phyloP scores from a whole-genome alignment of 1,140 invertebrate species.

The Grapholita molesta region DNA sequence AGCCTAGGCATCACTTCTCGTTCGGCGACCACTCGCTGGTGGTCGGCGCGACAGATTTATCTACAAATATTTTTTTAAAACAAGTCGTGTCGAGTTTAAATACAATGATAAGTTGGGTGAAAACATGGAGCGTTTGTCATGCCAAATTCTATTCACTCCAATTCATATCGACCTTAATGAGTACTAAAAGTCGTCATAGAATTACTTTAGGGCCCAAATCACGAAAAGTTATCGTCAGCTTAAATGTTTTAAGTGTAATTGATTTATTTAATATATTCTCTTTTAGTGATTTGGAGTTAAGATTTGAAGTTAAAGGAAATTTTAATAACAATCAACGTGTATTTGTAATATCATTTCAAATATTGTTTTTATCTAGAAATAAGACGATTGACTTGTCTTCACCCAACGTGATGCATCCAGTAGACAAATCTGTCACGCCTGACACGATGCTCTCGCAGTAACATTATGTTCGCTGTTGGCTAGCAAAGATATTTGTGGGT shows the following conservation, averaged over 20 bases:
- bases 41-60: background rate
- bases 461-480: background rate
- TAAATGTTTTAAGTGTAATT: background rate
- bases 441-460: background rate
- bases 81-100: background rate
- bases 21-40: background rate
- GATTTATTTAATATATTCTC: background rate
- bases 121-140: background rate
- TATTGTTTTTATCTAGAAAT: too few species aligned
- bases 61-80: background rate
- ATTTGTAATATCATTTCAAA: too few species aligned
- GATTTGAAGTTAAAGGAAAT: background rate
- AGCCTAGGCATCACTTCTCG: conserved; percentile 4
- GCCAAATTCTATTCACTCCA: background rate
- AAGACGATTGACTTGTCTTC: too few species aligned
- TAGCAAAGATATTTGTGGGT: conserved; percentile 6
- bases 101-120: background rate
- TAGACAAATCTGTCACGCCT: background rate
- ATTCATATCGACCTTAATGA: background rate
- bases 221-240: background rate
- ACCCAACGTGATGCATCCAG: background rate
- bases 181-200: background rate
- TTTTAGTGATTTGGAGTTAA: background rate
- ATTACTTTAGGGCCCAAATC: too few species aligned
- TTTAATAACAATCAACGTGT: too few species aligned